phyloP scores from a whole-genome alignment of 2,113 vertebrate species.

The Gnathochromis pfefferi region DNA sequence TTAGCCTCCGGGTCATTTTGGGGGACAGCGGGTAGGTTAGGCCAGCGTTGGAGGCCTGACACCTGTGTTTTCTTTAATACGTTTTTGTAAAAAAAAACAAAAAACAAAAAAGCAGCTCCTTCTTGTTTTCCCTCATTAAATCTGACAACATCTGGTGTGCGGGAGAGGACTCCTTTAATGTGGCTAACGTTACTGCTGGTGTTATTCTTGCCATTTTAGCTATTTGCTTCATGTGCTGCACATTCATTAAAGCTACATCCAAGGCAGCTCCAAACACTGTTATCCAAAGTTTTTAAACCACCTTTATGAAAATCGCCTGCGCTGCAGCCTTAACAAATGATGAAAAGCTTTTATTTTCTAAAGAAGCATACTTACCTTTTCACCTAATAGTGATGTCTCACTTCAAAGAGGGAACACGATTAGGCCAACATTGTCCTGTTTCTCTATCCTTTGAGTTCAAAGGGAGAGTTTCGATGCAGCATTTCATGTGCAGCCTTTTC shows the following conservation, averaged over 20 bases:
- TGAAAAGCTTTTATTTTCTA: slow-evolving; percentile 73
- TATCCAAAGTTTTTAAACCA: slow-evolving; percentile 51
- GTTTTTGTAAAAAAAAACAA: slow-evolving; percentile 26
- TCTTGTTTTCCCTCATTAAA: slow-evolving; percentile 71
- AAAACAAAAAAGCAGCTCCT: background rate
- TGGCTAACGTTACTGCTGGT: slow-evolving; percentile 55
- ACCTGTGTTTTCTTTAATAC: slow-evolving; percentile 67
- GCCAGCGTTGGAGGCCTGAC: slow-evolving; percentile 12
- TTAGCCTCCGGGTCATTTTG: background rate
- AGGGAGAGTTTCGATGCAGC: slow-evolving; percentile 72
- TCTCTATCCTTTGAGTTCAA: slow-evolving; percentile 77
- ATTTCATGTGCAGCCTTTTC: slow-evolving; percentile 71
- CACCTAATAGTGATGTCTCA: slow-evolving; percentile 75
- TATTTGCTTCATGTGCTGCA: slow-evolving; percentile 52
- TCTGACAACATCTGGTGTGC: slow-evolving; percentile 62
- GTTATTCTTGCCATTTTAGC: slow-evolving; percentile 63
- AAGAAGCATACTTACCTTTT: slow-evolving; percentile 71
- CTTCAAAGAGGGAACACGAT: slow-evolving; percentile 75
- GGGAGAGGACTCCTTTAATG: slow-evolving; percentile 64
- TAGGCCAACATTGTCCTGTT: slow-evolving; percentile 75
- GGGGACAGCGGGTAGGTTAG: background rate
- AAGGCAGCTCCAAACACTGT: slow-evolving; percentile 24
- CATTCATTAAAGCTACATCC: slow-evolving; percentile 57
- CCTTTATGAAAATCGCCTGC: slow-evolving; percentile 60
- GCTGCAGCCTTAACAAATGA: slow-evolving; percentile 59